Evolutionary conservation across 2,113 vertebrate genomes (phyloP).

Genomic region (Peromyscus californicus): DNA sequence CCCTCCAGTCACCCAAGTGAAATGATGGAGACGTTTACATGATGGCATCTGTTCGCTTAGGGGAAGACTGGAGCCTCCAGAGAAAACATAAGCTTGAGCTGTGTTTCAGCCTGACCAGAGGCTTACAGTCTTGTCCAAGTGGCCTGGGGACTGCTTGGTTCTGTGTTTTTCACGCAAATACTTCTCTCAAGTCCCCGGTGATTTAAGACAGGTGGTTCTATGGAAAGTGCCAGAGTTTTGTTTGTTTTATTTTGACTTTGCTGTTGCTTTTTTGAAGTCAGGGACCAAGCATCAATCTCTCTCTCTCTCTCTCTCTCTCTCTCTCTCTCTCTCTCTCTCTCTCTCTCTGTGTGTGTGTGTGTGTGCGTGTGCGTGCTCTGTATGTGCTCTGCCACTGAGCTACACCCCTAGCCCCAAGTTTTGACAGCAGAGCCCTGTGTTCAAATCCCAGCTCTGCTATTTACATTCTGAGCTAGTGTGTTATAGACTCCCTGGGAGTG

Average conservation of each 20-base stretch:
- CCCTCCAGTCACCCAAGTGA: accelerated
- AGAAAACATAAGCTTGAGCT: not conserved
- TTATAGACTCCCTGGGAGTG: not conserved
- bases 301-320: no score
- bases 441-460: not conserved
- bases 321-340: no score
- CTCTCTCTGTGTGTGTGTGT: not conserved
- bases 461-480: not conserved
- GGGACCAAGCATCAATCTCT: not conserved
- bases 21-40: accelerated
- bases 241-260: not conserved
- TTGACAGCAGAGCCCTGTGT: not conserved
- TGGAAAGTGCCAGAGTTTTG: not conserved
- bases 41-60: not conserved
- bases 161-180: accelerated
- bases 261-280: not conserved
- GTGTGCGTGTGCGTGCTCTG: not conserved
- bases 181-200: not conserved
- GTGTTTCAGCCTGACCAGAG: accelerated
- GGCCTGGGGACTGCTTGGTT: not conserved
- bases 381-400: not conserved
- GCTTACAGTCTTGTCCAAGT: accelerated
- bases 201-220: not conserved
- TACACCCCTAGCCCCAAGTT: not conserved
- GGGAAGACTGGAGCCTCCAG: not conserved